Evolutionary conservation across 2,113 vertebrate genomes (phyloP).

Genomic region (Microcebus ravelobensis): DNA sequence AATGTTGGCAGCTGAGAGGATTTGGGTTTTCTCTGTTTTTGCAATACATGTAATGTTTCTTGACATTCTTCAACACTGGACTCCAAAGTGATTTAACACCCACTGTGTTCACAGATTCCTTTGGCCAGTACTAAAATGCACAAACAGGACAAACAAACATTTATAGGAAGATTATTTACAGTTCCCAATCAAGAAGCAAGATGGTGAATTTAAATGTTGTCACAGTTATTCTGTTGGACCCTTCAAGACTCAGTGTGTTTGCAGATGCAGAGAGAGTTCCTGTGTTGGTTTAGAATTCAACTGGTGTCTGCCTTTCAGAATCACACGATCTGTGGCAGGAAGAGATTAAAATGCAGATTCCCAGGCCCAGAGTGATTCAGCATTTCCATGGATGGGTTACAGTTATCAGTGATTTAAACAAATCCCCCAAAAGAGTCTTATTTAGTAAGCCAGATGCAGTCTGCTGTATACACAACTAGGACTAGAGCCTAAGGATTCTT

Average conservation of each 20-base stretch:
- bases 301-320: not conserved
- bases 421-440: not conserved
- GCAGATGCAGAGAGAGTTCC: not conserved
- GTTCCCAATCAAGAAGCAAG: not conserved
- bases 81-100: conserved; percentile 25
- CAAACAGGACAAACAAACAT: not conserved
- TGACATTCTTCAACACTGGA: not conserved
- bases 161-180: not conserved
- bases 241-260: not conserved
- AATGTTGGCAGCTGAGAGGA: not conserved
- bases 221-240: not conserved
- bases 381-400: not conserved
- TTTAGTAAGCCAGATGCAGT: not conserved
- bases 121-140: not conserved
- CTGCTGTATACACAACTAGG: not conserved
- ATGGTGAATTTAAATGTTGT: not conserved
- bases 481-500: not conserved
- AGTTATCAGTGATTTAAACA: not conserved
- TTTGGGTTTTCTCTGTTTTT: not conserved
- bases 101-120: not conserved
- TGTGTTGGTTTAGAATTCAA: not conserved
- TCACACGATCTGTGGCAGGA: not conserved
- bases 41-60: not conserved
- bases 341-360: not conserved
- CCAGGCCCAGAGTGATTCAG: too few relatives aligned